Evolutionary conservation across 1,140 invertebrate genomes (phyloP).

Genomic region (Drosophila fuyamai): DNA sequence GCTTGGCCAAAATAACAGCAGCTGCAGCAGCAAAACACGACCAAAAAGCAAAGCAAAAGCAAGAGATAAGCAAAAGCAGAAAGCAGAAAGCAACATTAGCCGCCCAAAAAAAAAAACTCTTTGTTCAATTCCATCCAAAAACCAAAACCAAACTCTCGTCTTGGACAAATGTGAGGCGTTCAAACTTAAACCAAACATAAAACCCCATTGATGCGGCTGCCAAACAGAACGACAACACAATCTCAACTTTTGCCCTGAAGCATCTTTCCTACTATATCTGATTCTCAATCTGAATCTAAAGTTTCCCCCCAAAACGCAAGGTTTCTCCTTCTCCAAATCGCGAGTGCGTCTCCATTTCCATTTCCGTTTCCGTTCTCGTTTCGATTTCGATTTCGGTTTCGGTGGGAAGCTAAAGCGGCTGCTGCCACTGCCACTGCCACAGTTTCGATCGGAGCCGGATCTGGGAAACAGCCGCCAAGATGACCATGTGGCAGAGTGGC

Average conservation of each 20-base stretch:
- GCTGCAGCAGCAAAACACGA: constrained; percentile 28
- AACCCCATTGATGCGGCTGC: constrained; percentile 23
- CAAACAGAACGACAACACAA: constrained; percentile 10
- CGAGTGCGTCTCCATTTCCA: constrained; percentile 22
- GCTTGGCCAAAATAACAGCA: constrained; percentile 9
- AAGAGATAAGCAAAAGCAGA: constrained; percentile 22
- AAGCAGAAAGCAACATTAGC: constrained; percentile 77
- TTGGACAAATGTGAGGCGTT: constrained; percentile 22
- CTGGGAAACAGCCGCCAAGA: constrained; percentile 70
- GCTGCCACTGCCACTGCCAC: constrained; percentile 39
- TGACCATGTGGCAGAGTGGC: constrained; percentile 91
- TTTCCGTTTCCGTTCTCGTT: not conserved
- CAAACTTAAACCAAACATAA: not conserved
- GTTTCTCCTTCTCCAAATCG: constrained; percentile 23
- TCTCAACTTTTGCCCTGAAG: constrained; percentile 6
- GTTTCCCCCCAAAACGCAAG: constrained; percentile 7
- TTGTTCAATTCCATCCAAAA: constrained; percentile 72
- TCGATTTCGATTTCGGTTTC: constrained; percentile 2
- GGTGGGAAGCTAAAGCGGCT: constrained; percentile 8
- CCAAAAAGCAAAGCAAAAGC: constrained; percentile 30
- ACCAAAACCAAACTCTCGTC: constrained; percentile 17
- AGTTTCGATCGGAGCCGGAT: constrained; percentile 4
- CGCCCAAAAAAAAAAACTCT: constrained; percentile 66
- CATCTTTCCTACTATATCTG: constrained; percentile 11
- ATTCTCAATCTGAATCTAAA: constrained; percentile 2